Evolutionary conservation across 2,888 invertebrate species (phyloP).

Genomic region (Tetragonisca angustula): DNA sequence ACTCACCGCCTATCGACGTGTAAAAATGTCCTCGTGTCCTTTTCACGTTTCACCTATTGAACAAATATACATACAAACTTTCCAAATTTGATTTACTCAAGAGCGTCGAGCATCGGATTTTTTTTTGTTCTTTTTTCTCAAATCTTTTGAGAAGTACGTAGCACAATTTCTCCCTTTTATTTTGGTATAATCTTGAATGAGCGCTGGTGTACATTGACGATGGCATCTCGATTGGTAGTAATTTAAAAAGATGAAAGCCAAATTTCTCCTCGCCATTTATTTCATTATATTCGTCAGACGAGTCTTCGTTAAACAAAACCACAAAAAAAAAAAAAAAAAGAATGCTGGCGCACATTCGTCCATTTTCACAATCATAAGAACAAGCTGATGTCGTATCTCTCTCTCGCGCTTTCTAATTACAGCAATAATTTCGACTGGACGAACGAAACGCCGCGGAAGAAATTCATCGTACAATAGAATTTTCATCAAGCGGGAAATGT

Average conservation of each 20-base stretch:
- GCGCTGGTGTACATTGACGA: no score
- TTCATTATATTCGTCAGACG: not conserved
- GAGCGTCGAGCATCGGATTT: no score
- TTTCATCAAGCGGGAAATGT: constrained; percentile 65
- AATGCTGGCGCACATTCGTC: not conserved
- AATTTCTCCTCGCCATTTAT: not conserved
- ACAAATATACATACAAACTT: not conserved
- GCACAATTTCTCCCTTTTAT: no score
- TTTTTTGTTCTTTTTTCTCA: no score
- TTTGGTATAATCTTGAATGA: not conserved
- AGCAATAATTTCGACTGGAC: constrained; percentile 16
- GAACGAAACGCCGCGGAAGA: constrained; percentile 13
- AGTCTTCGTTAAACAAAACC: not conserved
- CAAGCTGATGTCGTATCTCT: not conserved
- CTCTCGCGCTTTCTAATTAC: constrained; percentile 28
- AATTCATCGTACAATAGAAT: constrained; percentile 59
- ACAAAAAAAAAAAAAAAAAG: not conserved
- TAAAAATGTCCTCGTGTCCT: not conserved
- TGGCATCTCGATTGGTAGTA: not conserved
- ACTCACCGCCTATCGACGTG: constrained; percentile 54
- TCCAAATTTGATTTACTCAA: not conserved
- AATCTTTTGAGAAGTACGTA: no score
- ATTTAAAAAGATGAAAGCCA: no score
- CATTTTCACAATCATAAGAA: not conserved
- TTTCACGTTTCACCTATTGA: constrained; percentile 8